A percentile compares a stretch with the other conserved stretches of the same genome.
phyloP scores from a whole-genome alignment of 2,797 vertebrate genomes.

The Oreochromis mossambicus region DNA sequence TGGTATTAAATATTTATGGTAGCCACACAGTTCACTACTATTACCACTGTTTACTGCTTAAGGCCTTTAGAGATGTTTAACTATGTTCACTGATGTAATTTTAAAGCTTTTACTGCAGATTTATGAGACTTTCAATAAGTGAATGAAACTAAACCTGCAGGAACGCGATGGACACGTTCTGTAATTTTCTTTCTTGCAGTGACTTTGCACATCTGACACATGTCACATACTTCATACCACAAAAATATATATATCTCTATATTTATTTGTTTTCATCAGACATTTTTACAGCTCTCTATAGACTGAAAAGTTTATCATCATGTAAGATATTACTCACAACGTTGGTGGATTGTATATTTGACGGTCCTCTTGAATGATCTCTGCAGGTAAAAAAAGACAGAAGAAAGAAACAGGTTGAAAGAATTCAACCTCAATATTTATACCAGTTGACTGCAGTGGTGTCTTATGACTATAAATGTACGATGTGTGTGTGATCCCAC shows the following conservation, averaged over 20 bases:
- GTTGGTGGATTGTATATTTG: slow-evolving; percentile 39
- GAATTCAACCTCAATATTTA: neutral
- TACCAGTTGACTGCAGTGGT: accelerated
- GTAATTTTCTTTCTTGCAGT: neutral
- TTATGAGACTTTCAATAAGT: neutral
- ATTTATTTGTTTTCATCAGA: neutral
- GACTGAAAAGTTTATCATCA: neutral
- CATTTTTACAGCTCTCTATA: neutral
- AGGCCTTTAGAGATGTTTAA: neutral
- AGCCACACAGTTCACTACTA: neutral
- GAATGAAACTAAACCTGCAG: neutral
- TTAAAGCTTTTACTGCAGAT: neutral
- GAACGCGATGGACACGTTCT: neutral
- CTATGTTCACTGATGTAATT: neutral
- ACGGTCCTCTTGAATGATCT: slow-evolving; percentile 36
- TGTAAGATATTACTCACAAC: slow-evolving; percentile 43
- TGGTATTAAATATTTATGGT: neutral
- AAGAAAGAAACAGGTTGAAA: neutral
- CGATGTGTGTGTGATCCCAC: neutral
- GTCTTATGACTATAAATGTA: neutral
- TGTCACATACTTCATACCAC: neutral
- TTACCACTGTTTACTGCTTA: neutral
- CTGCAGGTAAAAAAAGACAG: slow-evolving; percentile 10
- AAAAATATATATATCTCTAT: neutral
- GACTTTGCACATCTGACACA: neutral